phyloP scores from a whole-genome alignment of 2,888 invertebrate species.

The Gymnoscelis rufifasciata region DNA sequence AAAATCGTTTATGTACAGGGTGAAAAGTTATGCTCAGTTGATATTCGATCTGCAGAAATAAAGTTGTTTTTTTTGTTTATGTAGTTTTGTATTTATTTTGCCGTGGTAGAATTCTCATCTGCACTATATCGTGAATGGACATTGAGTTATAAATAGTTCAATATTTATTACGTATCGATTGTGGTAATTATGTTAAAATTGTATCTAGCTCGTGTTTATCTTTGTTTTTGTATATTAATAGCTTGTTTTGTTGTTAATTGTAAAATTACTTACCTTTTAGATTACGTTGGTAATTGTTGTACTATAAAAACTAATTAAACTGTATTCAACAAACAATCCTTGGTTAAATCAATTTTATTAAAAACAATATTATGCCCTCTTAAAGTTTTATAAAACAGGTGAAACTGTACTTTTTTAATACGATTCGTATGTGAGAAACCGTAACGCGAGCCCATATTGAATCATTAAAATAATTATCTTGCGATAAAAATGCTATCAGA shows the following conservation, averaged over 20 bases:
- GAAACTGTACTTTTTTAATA: neutral
- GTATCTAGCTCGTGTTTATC: neutral
- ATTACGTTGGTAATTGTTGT: too few species aligned
- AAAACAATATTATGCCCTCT: too few species aligned
- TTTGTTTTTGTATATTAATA: neutral
- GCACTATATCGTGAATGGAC: slow-evolving; percentile 12
- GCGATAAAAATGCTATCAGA: slow-evolving; percentile 5
- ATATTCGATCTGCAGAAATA: slow-evolving; percentile 19
- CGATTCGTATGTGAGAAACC: neutral
- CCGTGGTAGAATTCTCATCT: slow-evolving; percentile 8
- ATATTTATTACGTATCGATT: slow-evolving; percentile 2
- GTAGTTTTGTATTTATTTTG: slow-evolving; percentile 5
- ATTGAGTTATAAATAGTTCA: slow-evolving; percentile 8
- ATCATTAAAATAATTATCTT: slow-evolving; percentile 6
- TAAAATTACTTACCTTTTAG: too few species aligned
- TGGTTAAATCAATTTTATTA: too few species aligned
- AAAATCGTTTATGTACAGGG: neutral
- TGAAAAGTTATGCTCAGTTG: neutral
- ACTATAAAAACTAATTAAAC: too few species aligned
- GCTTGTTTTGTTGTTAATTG: neutral
- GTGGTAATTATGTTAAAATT: neutral
- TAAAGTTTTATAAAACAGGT: slow-evolving; percentile 1
- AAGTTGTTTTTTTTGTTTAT: neutral
- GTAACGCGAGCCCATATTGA: slow-evolving; percentile 1
- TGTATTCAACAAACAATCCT: too few species aligned